Percentiles rank a stretch among this genome's conserved stretches.
Evolutionary conservation across 2,113 vertebrate species (phyloP).

Genomic region (Hydropotes inermis): DNA sequence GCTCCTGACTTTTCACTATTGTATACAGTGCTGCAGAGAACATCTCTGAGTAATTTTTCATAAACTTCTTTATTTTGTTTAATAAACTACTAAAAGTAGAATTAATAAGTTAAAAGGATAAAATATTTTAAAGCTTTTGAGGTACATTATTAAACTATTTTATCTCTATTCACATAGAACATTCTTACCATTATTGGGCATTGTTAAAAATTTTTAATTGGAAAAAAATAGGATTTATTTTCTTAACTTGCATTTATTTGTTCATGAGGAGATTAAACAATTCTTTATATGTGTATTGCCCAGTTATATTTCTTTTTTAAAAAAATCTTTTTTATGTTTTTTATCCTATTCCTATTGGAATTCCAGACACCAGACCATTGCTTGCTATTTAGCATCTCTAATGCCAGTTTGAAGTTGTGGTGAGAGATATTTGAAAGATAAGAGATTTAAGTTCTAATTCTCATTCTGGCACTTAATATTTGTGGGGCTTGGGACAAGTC

Average conservation of each 20-base stretch:
- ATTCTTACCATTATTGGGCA: neutral
- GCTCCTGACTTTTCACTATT: neutral
- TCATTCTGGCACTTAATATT: neutral
- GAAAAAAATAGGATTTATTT: neutral
- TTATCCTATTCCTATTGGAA: neutral
- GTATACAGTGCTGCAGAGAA: neutral
- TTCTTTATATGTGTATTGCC: neutral
- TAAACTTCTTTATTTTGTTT: neutral
- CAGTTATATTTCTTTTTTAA: neutral
- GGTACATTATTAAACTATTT: neutral
- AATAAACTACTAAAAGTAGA: neutral
- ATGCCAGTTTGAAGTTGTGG: neutral
- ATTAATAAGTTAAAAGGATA: neutral
- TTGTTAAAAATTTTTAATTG: neutral
- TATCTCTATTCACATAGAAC: neutral
- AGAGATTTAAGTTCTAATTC: neutral
- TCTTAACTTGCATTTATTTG: neutral
- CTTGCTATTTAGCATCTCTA: neutral
- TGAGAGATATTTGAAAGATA: neutral
- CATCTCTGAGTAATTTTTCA: neutral
- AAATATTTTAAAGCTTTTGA: neutral
- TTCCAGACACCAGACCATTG: neutral
- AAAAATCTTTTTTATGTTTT: neutral
- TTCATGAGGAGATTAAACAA: neutral
- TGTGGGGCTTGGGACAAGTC: neutral